Evolutionary conservation across 1,140 invertebrate genomes (phyloP), one percentile per base, ranked within the genome.

Genomic region (Medauroidea extradentata): DNA sequence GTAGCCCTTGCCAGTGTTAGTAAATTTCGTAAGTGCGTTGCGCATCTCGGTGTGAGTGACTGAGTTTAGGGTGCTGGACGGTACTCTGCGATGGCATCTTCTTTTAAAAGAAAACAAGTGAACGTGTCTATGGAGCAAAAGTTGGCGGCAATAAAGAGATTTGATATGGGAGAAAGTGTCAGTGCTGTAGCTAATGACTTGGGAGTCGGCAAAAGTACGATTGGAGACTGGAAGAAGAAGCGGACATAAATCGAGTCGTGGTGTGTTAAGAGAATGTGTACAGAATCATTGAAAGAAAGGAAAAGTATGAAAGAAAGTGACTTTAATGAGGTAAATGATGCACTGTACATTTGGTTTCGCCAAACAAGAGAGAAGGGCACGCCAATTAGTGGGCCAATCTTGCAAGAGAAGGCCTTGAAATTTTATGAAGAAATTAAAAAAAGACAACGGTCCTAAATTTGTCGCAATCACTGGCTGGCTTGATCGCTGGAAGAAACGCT

Each of bases 1-100:
- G 9, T 38, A 53, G 24, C 51, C 51, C 24, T 53, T 53, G 51
- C 51, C 51, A 34, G 51, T 14, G 51, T 53, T 53, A 53, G 51
- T 53, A 11, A 38, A 53, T 53, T 53, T 53, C 24, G n/a, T 53
- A 53, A 53, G 25, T 9, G 51, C 51, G 24, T 53, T 53, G 29
- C 29, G 29, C 29, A 53, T 34, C 23, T 53, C 51, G 51, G 9
- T 53, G 9, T 53, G 51, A 53, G 51, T 53, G 51, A 53, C 51
- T 53, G 24, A 27, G 29, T 53, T 53, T 25, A 18, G 51, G 9
- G 51, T 53, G 51, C 51, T 27, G 9, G 51, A 53, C 51, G 24
- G 51, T 53, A 53, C 51, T 53, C 24, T 53, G 51, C 29, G 51
- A 53, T 53, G 51, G 51, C 51, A 27, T 53, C 51, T 53, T 53